These are phyloP conservation scores for Galbula dea DNA, from an alignment of 2,113 vertebrate species.

Conservation along the genomic window DNA sequence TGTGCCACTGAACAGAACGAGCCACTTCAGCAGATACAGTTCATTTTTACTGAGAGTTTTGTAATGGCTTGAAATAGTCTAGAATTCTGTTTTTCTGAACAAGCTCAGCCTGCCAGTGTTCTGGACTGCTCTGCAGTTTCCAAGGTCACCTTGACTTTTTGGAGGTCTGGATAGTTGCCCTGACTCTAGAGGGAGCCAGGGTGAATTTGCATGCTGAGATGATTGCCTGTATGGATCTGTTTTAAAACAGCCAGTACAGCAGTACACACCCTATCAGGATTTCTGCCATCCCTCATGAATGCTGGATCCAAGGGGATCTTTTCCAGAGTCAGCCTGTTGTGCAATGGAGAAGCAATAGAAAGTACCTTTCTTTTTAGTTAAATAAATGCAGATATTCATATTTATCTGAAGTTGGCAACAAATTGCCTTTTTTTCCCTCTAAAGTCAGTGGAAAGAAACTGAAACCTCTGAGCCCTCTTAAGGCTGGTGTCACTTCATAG, in stretches of 20 bases:
- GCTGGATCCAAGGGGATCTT: background rate
- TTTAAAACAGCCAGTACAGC: background rate
- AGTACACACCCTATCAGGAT: background rate
- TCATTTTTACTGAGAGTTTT: slow-evolving; percentile 8
- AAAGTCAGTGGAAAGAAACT: background rate
- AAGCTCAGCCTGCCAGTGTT: background rate
- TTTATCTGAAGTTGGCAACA: background rate
- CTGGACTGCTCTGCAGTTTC: background rate
- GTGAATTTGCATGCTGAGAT: background rate
- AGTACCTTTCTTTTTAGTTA: background rate
- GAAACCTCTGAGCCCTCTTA: background rate
- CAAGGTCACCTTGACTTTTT: background rate
- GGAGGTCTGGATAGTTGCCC: background rate
- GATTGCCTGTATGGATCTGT: background rate
- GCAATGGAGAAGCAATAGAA: background rate
- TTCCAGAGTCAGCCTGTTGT: background rate
- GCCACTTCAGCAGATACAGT: background rate
- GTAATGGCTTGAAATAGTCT: background rate
- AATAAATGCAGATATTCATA: background rate
- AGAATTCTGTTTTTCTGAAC: background rate
- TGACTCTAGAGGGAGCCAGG: background rate
- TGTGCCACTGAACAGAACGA: slow-evolving; percentile 16
- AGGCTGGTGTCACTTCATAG: background rate
- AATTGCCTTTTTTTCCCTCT: background rate
- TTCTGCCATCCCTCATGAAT: background rate